Base-by-base conservation (phyloP, 2,888 invertebrate genomes). In the Mesorhabditis sp. region DNA sequence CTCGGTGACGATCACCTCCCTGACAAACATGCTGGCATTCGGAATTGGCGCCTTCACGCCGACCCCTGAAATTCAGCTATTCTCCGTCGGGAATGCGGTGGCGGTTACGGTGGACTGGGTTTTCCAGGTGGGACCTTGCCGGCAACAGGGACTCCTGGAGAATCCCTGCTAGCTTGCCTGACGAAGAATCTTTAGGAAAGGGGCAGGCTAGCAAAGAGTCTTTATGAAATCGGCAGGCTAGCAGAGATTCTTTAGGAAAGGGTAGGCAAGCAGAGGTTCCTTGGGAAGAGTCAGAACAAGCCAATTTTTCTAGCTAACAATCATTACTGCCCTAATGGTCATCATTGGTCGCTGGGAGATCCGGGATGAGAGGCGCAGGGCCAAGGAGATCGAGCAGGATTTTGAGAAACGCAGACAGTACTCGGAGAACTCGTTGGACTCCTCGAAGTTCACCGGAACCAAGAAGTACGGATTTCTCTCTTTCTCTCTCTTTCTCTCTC, bases 61-160 rank as follows among this genome's bases (percentile, higher is more conserved):
- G 5, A 82, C 84, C 5, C 82, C 84, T 4, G 84, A 84, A 71
- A 84, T 84, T 13, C 84, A 82, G 66, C 70, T 84, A 28, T 84
- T 84, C 71, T 80, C 80, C 61, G 82, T 84, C 43, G 84, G 84
- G 64, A 84, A 84, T 66, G 82, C 81, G 7, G 44, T 80, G 13
- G 84, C 84, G 7, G 83, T 84, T 4, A 68, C 72, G 4, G 62
- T 78, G 4, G 82, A 82, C 45, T 84, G 82, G 67, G 66, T 84
- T 28, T 84, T 81, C 68, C 77, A 77, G 65, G 78, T 79, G 63
- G 28, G 28, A 28, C 28, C 28, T 28, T 28, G 28, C 28, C 28
- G 28, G 2, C 28, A 28, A 28, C 1, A 1, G 28, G 28, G 28
- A 28, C 28, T 28, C 28, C 28, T 28, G 28, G 28, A 28, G 28